Conservation (phyloP, 2,888 invertebrate species). For the Eupithecia centaureata region DNA sequence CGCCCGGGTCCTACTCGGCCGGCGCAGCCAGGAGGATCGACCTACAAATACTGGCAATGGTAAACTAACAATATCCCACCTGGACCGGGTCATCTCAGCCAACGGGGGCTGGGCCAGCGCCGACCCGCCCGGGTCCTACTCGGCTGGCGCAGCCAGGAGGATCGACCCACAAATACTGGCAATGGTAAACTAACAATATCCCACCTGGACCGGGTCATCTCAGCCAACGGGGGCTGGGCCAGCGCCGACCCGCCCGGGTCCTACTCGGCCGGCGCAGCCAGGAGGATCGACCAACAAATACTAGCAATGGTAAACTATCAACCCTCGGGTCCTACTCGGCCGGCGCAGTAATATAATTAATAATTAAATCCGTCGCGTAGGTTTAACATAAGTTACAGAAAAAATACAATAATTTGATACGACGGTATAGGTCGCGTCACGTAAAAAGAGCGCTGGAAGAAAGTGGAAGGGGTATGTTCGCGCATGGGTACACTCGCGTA, state of each 20-base stretch:
- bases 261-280: conserved; percentile 87
- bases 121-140: conserved; percentile 81
- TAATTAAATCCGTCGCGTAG: too few relatives aligned
- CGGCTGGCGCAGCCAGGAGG: conserved; percentile 88
- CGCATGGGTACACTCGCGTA: too few relatives aligned
- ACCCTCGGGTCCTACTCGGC: conserved; percentile 81
- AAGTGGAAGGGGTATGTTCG: too few relatives aligned
- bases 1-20: conserved; percentile 81
- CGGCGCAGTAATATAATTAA: too few relatives aligned
- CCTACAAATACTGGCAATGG: conserved; percentile 89
- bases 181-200: conserved; percentile 79
- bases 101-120: conserved; percentile 74
- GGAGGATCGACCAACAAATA: conserved; percentile 91
- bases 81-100: conserved; percentile 66
- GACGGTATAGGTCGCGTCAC: too few relatives aligned
- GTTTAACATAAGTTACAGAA: too few relatives aligned
- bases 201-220: conserved; percentile 65
- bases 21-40: conserved; percentile 92
- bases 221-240: conserved; percentile 71
- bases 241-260: conserved; percentile 75
- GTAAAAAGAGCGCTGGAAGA: too few relatives aligned
- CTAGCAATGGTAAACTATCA: conserved; percentile 85
- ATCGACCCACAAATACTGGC: conserved; percentile 91
- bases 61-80: conserved; percentile 59
- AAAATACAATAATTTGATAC: too few relatives aligned